Evolutionary conservation across 2,113 vertebrate genomes (phyloP), one percentile per base, ranked within the genome.

Genomic region (Mustelus asterias): DNA sequence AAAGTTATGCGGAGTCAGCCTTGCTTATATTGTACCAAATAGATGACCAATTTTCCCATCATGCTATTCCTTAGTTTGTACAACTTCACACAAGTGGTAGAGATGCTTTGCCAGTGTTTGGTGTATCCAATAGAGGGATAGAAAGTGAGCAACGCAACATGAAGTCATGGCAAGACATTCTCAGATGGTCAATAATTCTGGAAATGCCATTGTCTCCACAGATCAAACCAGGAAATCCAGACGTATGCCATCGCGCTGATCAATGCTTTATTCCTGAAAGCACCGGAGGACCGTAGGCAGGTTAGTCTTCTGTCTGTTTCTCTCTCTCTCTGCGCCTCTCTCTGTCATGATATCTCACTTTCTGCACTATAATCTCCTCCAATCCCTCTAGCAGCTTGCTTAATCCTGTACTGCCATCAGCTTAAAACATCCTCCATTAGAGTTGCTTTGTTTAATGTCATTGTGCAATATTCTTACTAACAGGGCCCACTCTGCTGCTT

Each of bases 181-280:
- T 67, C 24, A 29, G 24, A 5, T 29, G 41, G 67, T 3, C 11
- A 54, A 1, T 72, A 54, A 95, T 76, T 95, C 41, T 54, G 67
- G 7, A 72, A 3, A 6, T 96, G 85, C n/a, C 60, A 48, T 48
- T 78, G 9, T 83, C 70, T 89, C 97, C 97, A 97, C 98, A 99
- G 99, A 96, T 99, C 99, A 96, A 99, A 99, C 97, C 99, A 99
- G 97, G 99, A 99, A 97, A 99, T 99, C 97, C 99, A 99, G 97
- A 99, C 99, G 0, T 99, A 99, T 0, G 99, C 99, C 96, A 99
- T 99, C 83, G 99, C 99, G 48, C 98, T 99, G 97, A 99, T 99
- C 97, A 99, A 99, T 0, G 99, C 99, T 44, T 98, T 99, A 90
- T 99, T 99, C 97, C 98, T 99, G 97, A 99, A 99, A 97, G 99